These are phyloP conservation scores for Meliscaeva auricollis DNA, from an alignment of 2,888 invertebrate species.

Conservation along the genomic window DNA sequence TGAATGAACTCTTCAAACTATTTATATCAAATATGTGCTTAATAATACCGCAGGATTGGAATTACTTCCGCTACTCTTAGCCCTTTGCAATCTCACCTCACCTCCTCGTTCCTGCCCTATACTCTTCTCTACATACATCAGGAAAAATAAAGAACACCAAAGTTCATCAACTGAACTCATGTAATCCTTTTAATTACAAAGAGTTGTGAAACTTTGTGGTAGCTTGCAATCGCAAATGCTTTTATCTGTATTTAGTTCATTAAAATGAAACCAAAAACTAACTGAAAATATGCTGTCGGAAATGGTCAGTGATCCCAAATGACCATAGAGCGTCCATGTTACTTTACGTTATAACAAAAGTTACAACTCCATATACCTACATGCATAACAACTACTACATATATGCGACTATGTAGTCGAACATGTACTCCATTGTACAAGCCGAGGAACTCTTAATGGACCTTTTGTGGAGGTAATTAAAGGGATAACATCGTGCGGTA, in stretches of 20 bases:
- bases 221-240: slow-evolving; percentile 62
- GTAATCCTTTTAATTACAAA: slow-evolving; percentile 69
- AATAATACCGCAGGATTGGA: slow-evolving; percentile 28
- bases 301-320: slow-evolving; percentile 67
- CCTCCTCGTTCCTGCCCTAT: not conserved
- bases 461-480: slow-evolving; percentile 60
- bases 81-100: not conserved
- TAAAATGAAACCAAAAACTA: slow-evolving; percentile 61
- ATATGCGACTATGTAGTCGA: not conserved
- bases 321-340: slow-evolving; percentile 39
- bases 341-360: slow-evolving; percentile 34
- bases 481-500: slow-evolving; percentile 42
- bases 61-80: not conserved
- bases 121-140: not conserved
- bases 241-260: slow-evolving; percentile 71
- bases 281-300: slow-evolving; percentile 63
- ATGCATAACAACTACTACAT: not conserved
- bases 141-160: slow-evolving; percentile 20
- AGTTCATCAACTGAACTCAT: slow-evolving; percentile 70
- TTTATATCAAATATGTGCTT: slow-evolving; percentile 31
- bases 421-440: slow-evolving; percentile 1
- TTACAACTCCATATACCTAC: slow-evolving; percentile 8
- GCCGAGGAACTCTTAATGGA: slow-evolving; percentile 26
- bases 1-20: slow-evolving; percentile 19
- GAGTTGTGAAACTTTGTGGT: slow-evolving; percentile 59